Percentiles rank a stretch among this genome's conserved stretches.
These are phyloP conservation scores for Myotis daubentonii DNA, from an alignment of 2,797 vertebrate species.

Conservation along the genomic window DNA sequence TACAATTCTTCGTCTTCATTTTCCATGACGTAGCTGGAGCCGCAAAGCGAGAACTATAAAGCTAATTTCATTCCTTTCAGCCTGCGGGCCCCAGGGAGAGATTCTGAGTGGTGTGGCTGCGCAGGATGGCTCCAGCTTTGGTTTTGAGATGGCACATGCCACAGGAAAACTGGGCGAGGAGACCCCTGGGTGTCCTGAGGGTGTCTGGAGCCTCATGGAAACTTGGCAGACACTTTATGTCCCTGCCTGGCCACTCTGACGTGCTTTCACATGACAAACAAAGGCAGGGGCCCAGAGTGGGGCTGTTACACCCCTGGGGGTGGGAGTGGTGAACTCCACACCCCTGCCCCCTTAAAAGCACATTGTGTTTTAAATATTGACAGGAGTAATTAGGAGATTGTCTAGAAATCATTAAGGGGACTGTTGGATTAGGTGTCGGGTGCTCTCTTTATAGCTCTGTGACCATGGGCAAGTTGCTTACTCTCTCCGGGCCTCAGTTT, in stretches of 20 bases:
- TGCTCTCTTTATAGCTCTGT: background rate
- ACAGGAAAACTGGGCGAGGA: background rate
- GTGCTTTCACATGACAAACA: background rate
- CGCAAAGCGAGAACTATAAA: conserved; percentile 14
- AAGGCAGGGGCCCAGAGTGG: background rate
- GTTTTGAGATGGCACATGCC: background rate
- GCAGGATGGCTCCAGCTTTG: background rate
- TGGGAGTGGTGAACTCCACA: background rate
- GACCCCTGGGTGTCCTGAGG: conserved; percentile 29
- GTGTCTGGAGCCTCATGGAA: conserved; percentile 30
- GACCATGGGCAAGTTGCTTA: background rate
- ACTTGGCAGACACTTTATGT: background rate
- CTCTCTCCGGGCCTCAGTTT: background rate
- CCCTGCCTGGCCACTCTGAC: background rate
- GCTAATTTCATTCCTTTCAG: conserved; percentile 57
- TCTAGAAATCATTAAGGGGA: background rate
- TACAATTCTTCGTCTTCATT: background rate
- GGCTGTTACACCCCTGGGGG: background rate
- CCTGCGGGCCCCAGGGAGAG: background rate
- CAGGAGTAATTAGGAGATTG: background rate
- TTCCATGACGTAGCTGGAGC: conserved; percentile 64
- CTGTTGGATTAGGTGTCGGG: background rate
- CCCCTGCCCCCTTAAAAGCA: background rate
- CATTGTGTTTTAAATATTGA: background rate
- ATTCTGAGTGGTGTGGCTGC: background rate